Conservation (phyloP, 1,140 invertebrate genomes). For the Olivierus martensii region DNA sequence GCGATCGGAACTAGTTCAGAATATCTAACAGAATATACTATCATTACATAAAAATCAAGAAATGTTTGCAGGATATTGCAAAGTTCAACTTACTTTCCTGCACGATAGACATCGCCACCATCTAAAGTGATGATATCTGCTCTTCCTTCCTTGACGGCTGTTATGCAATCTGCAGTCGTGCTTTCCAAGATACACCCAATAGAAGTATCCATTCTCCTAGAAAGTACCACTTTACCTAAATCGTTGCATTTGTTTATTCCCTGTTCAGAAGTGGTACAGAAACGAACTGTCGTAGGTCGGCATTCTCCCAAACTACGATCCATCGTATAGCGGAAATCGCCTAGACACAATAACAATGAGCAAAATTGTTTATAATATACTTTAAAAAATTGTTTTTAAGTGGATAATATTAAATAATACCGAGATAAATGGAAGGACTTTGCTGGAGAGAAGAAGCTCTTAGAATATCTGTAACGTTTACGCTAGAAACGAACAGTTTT, state of each 20-base stretch:
- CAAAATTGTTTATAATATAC: no score
- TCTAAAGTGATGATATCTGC: constrained; percentile 54
- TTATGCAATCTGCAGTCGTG: constrained; percentile 45
- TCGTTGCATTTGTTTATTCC: constrained; percentile 50
- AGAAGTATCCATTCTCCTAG: constrained; percentile 52
- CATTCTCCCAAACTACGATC: constrained; percentile 45
- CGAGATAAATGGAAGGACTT: no score
- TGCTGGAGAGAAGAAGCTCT: no score
- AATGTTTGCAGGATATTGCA: no score
- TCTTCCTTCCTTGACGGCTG: constrained; percentile 40
- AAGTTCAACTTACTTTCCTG: constrained; percentile 41
- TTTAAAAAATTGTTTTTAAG: no score
- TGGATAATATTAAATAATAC: constrained; percentile 13
- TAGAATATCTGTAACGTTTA: not conserved
- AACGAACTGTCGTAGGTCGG: constrained; percentile 35
- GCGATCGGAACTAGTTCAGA: constrained; percentile 33
- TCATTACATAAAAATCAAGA: no score
- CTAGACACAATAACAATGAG: no score
- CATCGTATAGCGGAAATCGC: constrained; percentile 63
- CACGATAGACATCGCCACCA: constrained; percentile 51
- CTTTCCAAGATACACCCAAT: constrained; percentile 46
- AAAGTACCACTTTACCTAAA: constrained; percentile 48
- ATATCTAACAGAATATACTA: constrained; percentile 8
- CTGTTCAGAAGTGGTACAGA: constrained; percentile 46
- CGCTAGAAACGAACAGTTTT: not conserved